phyloP scores from a whole-genome alignment of 2,113 vertebrate species.

The Varanus salvator region DNA sequence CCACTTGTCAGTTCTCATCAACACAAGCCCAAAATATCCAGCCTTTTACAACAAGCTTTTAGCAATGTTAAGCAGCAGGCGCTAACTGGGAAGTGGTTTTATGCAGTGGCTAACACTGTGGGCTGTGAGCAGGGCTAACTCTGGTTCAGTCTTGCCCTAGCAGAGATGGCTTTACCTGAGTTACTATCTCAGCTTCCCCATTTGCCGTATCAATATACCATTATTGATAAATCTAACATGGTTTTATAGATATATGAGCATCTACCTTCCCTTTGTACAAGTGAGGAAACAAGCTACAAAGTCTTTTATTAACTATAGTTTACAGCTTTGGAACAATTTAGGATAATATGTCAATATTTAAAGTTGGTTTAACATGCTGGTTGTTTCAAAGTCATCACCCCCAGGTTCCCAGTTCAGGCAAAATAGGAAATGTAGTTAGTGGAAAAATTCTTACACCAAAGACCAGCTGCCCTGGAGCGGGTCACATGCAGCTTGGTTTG shows the following conservation, averaged over 20 bases:
- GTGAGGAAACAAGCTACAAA: background rate
- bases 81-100: background rate
- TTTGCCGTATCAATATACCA: background rate
- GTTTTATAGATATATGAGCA: background rate
- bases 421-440: background rate
- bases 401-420: background rate
- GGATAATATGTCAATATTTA: background rate
- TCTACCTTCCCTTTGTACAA: background rate
- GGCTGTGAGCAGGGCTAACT: background rate
- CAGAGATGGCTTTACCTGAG: background rate
- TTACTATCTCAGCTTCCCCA: background rate
- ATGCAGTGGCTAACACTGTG: background rate
- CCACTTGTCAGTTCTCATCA: background rate
- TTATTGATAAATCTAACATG: background rate
- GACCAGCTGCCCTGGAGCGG: background rate
- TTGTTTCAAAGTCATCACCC: background rate
- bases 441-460: background rate
- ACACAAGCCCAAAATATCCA: background rate
- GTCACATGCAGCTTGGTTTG: background rate
- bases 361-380: background rate
- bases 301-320: background rate
- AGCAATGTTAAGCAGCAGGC: too few species aligned
- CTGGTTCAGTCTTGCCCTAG: background rate
- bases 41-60: too few species aligned
- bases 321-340: too few species aligned